Conservation (phyloP, 2,888 invertebrate species). For the Erynnis tages region DNA sequence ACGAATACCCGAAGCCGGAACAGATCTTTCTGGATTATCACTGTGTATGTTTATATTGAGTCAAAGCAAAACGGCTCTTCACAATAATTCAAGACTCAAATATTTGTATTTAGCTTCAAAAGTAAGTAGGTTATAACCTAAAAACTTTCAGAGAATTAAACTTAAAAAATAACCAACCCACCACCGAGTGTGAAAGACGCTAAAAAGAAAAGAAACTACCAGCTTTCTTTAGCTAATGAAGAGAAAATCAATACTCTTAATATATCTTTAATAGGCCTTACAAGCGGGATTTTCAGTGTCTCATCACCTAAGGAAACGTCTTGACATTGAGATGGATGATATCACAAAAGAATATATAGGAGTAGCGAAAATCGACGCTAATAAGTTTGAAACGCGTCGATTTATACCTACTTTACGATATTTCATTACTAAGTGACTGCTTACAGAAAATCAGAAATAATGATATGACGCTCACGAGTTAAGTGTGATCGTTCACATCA, state of each 20-base stretch:
- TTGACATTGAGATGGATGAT: slow-evolving; percentile 50
- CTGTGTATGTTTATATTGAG: slow-evolving; percentile 14
- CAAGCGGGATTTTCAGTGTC: background rate
- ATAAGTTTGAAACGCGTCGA: slow-evolving; percentile 40
- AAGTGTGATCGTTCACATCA: background rate
- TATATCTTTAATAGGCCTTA: slow-evolving; percentile 1
- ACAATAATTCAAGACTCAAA: background rate
- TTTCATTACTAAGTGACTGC: slow-evolving; percentile 13
- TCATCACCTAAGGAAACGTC: slow-evolving; percentile 5
- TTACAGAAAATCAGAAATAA: slow-evolving; percentile 8
- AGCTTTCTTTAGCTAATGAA: slow-evolving; percentile 14
- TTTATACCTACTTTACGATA: slow-evolving; percentile 24
- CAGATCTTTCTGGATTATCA: slow-evolving; percentile 22
- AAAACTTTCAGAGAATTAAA: too few species aligned
- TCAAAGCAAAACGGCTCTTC: background rate
- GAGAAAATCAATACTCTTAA: slow-evolving; percentile 21
- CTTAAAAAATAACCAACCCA: too few species aligned
- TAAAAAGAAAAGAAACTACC: slow-evolving; percentile 3
- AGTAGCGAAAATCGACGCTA: slow-evolving; percentile 51
- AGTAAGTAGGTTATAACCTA: too few species aligned
- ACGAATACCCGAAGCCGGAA: slow-evolving; percentile 5
- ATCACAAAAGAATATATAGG: slow-evolving; percentile 38
- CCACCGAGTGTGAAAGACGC: too few species aligned
- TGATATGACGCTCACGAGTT: slow-evolving; percentile 3
- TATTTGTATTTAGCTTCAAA: too few species aligned